A percentile compares a stretch with the other conserved stretches of the same genome.
Conservation (phyloP, 2,797 vertebrate species). For the Microctenopoma stevenorrisi region DNA sequence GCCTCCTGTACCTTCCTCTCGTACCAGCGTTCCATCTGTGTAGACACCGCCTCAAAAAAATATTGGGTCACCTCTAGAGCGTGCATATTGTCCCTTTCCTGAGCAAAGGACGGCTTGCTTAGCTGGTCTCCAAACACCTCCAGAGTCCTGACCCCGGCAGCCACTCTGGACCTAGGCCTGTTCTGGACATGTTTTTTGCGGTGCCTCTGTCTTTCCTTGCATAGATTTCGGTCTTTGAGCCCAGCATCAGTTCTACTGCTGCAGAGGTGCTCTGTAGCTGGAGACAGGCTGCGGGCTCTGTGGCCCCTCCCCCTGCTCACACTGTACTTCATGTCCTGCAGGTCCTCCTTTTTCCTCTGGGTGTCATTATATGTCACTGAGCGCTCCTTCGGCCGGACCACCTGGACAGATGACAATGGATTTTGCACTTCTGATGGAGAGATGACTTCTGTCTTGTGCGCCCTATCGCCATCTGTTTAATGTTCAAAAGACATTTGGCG, state of each 20-base stretch:
- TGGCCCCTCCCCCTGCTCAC: conserved; percentile 55
- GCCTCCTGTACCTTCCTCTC: conserved; percentile 95
- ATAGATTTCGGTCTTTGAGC: conserved; percentile 72
- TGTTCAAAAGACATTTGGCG: conserved; percentile 1
- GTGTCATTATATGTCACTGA: conserved; percentile 55
- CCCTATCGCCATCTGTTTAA: conserved; percentile 79
- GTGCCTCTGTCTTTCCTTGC: conserved; percentile 72
- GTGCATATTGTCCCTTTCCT: conserved; percentile 84
- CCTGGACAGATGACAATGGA: conserved; percentile 78
- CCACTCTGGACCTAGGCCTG: conserved; percentile 70
- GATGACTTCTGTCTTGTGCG: conserved; percentile 37
- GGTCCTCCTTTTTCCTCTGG: conserved; percentile 76
- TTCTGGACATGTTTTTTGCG: conserved; percentile 77
- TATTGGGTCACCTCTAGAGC: conserved; percentile 95
- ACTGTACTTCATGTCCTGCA: conserved; percentile 65
- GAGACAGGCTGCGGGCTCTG: conserved; percentile 78
- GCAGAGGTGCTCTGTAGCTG: conserved; percentile 60
- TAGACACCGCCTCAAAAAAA: conserved; percentile 95
- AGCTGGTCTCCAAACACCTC: conserved; percentile 70
- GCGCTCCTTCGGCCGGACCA: conserved; percentile 92
- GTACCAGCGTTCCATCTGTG: conserved; percentile 98
- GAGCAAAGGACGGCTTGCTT: conserved; percentile 64
- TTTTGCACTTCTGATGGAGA: conserved; percentile 57
- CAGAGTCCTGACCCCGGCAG: conserved; percentile 51
- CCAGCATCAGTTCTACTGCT: conserved; percentile 51